Percentiles rank a stretch among this genome's conserved stretches.
Conservation (phyloP, 2,888 invertebrate species). For the Deroplatys truncata region DNA sequence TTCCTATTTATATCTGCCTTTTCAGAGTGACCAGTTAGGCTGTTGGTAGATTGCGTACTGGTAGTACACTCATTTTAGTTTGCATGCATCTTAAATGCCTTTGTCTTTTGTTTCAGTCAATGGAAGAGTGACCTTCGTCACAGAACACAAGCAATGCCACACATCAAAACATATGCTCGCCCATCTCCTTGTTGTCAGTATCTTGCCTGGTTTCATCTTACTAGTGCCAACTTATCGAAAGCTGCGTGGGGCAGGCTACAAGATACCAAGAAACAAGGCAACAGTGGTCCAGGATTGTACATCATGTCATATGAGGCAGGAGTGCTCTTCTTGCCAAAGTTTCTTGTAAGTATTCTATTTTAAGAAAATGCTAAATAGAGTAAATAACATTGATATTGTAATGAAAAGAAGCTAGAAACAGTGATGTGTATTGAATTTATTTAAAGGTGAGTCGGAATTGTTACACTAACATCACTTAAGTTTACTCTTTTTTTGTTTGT, state of each 20-base stretch:
- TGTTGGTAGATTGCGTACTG: no score
- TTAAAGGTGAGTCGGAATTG: no score
- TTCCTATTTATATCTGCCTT: no score
- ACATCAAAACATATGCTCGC: slow-evolving; percentile 87
- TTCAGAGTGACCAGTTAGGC: no score
- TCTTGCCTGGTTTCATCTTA: slow-evolving; percentile 80
- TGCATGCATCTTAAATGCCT: background rate
- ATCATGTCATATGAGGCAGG: slow-evolving; percentile 90
- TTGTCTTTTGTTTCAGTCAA: slow-evolving; percentile 55
- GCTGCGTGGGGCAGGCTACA: slow-evolving; percentile 84
- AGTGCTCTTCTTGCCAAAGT: slow-evolving; percentile 78
- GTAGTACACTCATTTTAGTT: no score
- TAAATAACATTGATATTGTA: no score
- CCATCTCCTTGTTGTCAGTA: slow-evolving; percentile 61
- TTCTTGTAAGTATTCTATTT: slow-evolving; percentile 62
- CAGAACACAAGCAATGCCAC: slow-evolving; percentile 86
- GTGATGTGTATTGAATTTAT: no score
- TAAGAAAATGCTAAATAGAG: background rate
- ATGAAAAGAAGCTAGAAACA: no score
- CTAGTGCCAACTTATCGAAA: slow-evolving; percentile 94
- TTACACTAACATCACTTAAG: no score
- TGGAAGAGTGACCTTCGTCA: slow-evolving; percentile 72
- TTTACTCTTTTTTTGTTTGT: no score
- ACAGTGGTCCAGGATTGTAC: slow-evolving; percentile 52
- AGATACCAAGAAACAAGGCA: slow-evolving; percentile 54